Conservation (phyloP, 2,888 invertebrate genomes). For the Micoletzkya japonica region DNA sequence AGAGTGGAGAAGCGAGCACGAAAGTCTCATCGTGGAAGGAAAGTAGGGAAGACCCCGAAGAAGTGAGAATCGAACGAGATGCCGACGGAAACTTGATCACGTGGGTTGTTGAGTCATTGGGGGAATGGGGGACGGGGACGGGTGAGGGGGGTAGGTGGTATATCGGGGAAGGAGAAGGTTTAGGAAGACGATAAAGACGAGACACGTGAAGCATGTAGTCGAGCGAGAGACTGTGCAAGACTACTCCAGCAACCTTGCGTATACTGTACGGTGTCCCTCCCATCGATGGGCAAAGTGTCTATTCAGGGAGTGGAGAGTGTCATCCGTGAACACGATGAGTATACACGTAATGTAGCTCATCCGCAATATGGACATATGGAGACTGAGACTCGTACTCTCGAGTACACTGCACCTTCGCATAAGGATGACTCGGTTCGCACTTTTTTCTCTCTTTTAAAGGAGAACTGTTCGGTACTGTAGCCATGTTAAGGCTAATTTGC, state of each 20-base stretch:
- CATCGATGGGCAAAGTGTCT: too few relatives aligned
- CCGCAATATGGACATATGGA: neutral
- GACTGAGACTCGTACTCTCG: conserved; percentile 5
- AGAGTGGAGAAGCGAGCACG: conserved; percentile 44
- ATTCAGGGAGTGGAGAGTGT: too few relatives aligned
- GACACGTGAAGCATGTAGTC: conserved; percentile 60
- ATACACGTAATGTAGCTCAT: too few relatives aligned
- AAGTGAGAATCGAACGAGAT: conserved; percentile 55
- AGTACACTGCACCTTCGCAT: neutral
- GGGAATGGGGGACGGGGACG: neutral
- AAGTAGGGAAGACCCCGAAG: conserved; percentile 52
- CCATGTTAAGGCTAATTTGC: too few relatives aligned
- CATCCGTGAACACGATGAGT: neutral
- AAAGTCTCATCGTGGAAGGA: conserved; percentile 62
- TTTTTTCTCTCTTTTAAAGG: too few relatives aligned
- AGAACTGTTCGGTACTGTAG: too few relatives aligned
- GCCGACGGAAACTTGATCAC: conserved; percentile 57
- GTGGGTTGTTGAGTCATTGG: conserved; percentile 37
- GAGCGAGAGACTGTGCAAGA: conserved; percentile 62
- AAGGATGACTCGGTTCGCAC: too few relatives aligned
- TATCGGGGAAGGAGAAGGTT: conserved; percentile 29
- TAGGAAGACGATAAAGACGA: conserved; percentile 58
- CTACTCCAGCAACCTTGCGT: conserved; percentile 40
- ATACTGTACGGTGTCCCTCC: too few relatives aligned
- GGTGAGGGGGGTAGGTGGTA: neutral